Evolutionary conservation across 23 tunicate genomes (phyloP).

Genomic region (Ascidia mentula): DNA sequence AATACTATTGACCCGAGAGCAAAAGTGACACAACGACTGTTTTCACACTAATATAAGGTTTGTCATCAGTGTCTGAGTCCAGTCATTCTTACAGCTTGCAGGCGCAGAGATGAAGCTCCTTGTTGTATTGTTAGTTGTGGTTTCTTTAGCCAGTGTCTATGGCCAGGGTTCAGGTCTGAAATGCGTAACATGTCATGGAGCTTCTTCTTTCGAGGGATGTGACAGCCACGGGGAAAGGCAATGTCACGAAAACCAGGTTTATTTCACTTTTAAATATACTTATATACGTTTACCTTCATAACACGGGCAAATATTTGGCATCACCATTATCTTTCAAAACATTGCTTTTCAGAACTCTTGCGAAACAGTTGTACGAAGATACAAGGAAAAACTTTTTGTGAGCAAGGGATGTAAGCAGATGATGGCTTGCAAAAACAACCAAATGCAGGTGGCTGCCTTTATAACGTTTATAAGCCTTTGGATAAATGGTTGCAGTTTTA

Average conservation of each 20-base stretch:
- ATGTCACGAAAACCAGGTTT: background rate
- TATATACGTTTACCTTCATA: too few species aligned
- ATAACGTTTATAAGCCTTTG: too few species aligned
- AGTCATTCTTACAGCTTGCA: too few species aligned
- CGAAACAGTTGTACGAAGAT: conserved; percentile 22
- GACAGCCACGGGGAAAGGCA: background rate
- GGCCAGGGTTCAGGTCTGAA: background rate
- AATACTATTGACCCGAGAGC: too few species aligned
- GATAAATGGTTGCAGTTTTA: too few species aligned
- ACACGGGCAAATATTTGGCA: too few species aligned
- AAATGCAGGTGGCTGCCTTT: conserved; percentile 26
- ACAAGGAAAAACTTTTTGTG: background rate
- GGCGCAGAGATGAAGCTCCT: background rate
- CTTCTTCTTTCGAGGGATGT: background rate
- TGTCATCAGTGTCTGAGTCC: too few species aligned
- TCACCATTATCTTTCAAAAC: too few species aligned
- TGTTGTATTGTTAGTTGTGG: background rate
- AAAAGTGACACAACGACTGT: too few species aligned
- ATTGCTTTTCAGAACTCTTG: conserved; percentile 15
- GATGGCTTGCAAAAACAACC: conserved; percentile 17
- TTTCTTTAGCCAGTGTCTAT: background rate
- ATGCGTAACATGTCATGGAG: background rate
- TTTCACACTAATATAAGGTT: too few species aligned
- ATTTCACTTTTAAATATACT: too few species aligned
- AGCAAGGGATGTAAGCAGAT: conserved; percentile 30